Conservation (phyloP, 2,797 vertebrate species). For the Melanotaenia boesemani region DNA sequence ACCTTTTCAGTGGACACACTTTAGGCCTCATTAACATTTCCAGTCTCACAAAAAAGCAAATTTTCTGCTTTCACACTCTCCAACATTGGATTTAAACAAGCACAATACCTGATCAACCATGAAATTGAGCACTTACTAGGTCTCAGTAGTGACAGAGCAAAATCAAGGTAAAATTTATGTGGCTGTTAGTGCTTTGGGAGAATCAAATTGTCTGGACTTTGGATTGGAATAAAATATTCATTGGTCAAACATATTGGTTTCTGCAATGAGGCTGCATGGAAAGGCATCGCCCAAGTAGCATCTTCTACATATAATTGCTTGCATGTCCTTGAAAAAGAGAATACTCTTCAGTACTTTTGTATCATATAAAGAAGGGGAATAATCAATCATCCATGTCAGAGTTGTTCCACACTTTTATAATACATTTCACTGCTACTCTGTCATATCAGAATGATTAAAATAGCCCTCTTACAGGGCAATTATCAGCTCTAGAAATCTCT, state of each 20-base stretch:
- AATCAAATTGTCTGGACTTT: slow-evolving; percentile 79
- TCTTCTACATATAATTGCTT: slow-evolving; percentile 25
- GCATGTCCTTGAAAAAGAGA: slow-evolving; percentile 21
- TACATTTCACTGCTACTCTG: slow-evolving; percentile 30
- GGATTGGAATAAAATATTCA: slow-evolving; percentile 78
- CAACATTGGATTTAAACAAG: slow-evolving; percentile 84
- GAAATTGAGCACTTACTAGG: slow-evolving; percentile 89
- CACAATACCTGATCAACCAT: slow-evolving; percentile 79
- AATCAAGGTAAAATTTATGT: slow-evolving; percentile 82
- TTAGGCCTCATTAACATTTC: slow-evolving; percentile 79
- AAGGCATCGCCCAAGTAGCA: slow-evolving; percentile 13
- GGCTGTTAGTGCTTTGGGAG: slow-evolving; percentile 74
- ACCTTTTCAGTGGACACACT: slow-evolving; percentile 74
- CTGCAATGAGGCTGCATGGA: slow-evolving; percentile 33
- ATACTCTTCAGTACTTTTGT: slow-evolving; percentile 3
- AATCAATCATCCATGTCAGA: slow-evolving; percentile 35
- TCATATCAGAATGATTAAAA: slow-evolving; percentile 33
- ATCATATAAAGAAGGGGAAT: slow-evolving; percentile 18
- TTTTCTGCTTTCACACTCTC: slow-evolving; percentile 68
- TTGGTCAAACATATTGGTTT: slow-evolving; percentile 70
- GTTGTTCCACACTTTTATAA: slow-evolving; percentile 42
- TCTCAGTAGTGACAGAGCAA: slow-evolving; percentile 82
- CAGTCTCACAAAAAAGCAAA: slow-evolving; percentile 48
- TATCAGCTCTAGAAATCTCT: slow-evolving; percentile 33
- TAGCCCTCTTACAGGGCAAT: slow-evolving; percentile 29